Base-by-base conservation (phyloP, 35 echinoderm and acorn worm species). In the Apostichopus californicus region DNA sequence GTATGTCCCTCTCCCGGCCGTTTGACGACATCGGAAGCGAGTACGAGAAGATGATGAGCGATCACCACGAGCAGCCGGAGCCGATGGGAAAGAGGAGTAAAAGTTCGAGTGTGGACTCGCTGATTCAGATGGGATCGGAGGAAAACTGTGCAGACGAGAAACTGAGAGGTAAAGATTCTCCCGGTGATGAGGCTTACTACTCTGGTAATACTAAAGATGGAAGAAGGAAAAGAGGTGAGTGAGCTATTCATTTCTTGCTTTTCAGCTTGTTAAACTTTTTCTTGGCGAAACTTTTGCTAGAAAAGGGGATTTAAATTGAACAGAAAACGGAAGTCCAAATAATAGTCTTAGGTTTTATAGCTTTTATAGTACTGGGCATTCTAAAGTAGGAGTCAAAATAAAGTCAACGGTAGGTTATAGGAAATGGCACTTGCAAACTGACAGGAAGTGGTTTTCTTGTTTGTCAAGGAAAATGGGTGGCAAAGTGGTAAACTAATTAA, bases 1-100 rank as follows among this genome's bases (percentile, higher is more conserved):
- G 95, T 87, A 73, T 59, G 10, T 71, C 79, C 11, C 58, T 97
- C 5, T 58, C 93, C n/a, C 89, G 91, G 55, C 95, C 93, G 14
- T 97, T 97, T 87, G 95, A 97, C 12, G 95, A 97, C 25, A 97
- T 97, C 71, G 70, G 77, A 1, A 71, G 79, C 53, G 95, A 97
- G 87, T 97, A 97, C 77, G 25, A 83, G 26, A 87, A 56, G 64
- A 89, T 94, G 73, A 89, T 90, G 87, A 86, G 17, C 55, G 95
- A 92, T 63, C 93, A 94, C 79, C 77, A 78, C 3, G 84, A 79
- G 21, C 57, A 64, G 13, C 59, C 73, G 4, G 54, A 66, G 9
- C 64, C 78, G 34, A 75, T 73, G 22, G 66, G 58, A 26, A 79
- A 14, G n/a, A 58, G 24, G 57, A 91, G 77, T 91, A 72, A 90